Evolutionary conservation across 2,113 vertebrate genomes (phyloP), one percentile per base, ranked within the genome.

Genomic region (Sorex fumeus): DNA sequence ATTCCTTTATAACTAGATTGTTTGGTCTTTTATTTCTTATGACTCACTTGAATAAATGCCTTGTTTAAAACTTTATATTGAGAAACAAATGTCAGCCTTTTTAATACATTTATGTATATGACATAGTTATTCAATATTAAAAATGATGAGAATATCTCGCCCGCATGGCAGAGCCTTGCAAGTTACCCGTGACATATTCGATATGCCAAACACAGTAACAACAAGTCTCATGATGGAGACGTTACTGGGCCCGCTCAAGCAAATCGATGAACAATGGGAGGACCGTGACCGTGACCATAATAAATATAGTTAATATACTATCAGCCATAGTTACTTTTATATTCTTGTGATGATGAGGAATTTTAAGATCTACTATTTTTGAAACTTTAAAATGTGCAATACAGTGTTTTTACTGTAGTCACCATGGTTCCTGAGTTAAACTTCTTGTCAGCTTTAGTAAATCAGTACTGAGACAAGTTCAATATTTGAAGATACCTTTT

Each of bases 361-460:
- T 36, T 72, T 72, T 72, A 72, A 40, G 34, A 43, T 27, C 21
- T 40, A 23, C 57, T 60, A 6, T 45, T 34, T 28, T 75, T 27
- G 36, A 4, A 45, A 75, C 2, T 15, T 75, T 75, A 6, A 45
- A 16, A 75, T 75, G 43, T 13, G 6, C 27, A 75, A 75, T 30
- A 25, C 25, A 75, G 23, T 74, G 43, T 45, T 28, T 28, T 75
- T 40, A 28, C 25, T 28, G 27, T 45, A 45, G 36, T 27, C 13
- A 45, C 36, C 40, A 75, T 43, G 10, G 27, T 72, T 45, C 36
- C 53, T 71, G 32, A 89, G 30, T 71, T 45, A 18, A 50, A 30
- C 15, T 83, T 90, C 62, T 72, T 64, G 1, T 90, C 40, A 75
- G 19, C 23, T 47, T 84, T 3, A 92, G 40, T 45, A 83, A 79